A percentile compares a stretch with the other conserved stretches of the same genome.
Conservation (phyloP, 1,140 invertebrate species). For the Lysiphlebus fabarum region DNA sequence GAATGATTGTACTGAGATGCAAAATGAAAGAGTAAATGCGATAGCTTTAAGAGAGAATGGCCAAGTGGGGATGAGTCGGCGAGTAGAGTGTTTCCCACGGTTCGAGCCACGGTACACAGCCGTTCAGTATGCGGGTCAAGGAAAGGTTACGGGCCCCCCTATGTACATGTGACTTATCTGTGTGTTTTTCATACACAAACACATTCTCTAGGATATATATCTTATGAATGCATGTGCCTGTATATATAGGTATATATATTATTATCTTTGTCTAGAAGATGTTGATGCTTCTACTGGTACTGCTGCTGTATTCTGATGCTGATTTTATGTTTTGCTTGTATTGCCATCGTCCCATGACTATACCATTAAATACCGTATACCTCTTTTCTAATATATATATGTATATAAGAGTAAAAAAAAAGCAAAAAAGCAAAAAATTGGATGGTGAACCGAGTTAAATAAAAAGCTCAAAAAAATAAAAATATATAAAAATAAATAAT, state of each 20-base stretch:
- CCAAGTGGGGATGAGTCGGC: conserved; percentile 49
- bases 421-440: conserved; percentile 14
- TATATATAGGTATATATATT: too few relatives aligned
- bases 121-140: conserved; percentile 57
- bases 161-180: conserved; percentile 15
- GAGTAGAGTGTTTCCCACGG: conserved; percentile 54
- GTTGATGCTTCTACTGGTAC: conserved; percentile 9
- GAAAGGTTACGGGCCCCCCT: conserved; percentile 49
- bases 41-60: conserved; percentile 21
- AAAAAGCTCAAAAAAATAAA: conserved; percentile 15
- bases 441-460: conserved; percentile 22
- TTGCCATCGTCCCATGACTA: conserved; percentile 39
- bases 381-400: conserved; percentile 11
- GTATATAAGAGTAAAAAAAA: conserved; percentile 3
- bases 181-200: not conserved
- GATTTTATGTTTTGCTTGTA: conserved; percentile 6
- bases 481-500: too few relatives aligned
- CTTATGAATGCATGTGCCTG: too few relatives aligned
- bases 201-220: conserved; percentile 1
- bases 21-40: conserved; percentile 14
- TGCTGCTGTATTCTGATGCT: conserved; percentile 9
- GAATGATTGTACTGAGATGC: conserved; percentile 9
- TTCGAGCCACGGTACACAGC: conserved; percentile 54
- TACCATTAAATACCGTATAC: conserved; percentile 45
- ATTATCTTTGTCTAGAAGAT: too few relatives aligned